Conservation (phyloP, 1,140 invertebrate genomes). For the Zeugodacus cucurbitae region DNA sequence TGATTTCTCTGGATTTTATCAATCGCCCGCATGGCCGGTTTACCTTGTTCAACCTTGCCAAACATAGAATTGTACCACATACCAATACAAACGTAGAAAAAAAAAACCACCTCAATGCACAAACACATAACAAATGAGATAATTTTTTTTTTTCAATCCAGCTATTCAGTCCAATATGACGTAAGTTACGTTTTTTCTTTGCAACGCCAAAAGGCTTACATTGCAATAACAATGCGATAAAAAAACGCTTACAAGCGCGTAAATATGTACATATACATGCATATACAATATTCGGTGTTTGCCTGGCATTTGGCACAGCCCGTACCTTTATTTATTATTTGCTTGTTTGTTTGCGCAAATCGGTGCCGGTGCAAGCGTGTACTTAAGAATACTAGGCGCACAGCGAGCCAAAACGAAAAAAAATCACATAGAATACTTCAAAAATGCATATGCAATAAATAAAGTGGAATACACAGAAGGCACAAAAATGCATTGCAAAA, state of each 20-base stretch:
- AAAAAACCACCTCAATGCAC: background rate
- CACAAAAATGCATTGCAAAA: background rate
- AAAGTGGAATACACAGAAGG: background rate
- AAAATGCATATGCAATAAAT: slow-evolving; percentile 34
- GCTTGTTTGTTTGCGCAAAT: slow-evolving; percentile 22
- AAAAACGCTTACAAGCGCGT: background rate
- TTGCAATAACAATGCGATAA: background rate
- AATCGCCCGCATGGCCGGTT: slow-evolving; percentile 52
- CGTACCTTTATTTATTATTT: background rate
- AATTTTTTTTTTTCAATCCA: background rate
- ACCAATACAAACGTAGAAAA: slow-evolving; percentile 34
- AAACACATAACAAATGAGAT: slow-evolving; percentile 12
- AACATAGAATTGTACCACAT: slow-evolving; percentile 40
- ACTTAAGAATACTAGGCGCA: background rate
- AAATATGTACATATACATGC: background rate
- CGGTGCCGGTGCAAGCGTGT: background rate
- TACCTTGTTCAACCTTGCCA: slow-evolving; percentile 62
- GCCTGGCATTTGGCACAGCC: background rate
- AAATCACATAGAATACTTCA: background rate
- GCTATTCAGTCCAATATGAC: slow-evolving; percentile 45
- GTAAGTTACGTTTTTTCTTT: slow-evolving; percentile 51
- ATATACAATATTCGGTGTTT: background rate
- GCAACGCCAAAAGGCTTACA: background rate
- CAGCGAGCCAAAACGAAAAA: background rate
- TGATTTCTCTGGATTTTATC: slow-evolving; percentile 48